Evolutionary conservation across 2,888 invertebrate genomes (phyloP), one percentile per base, ranked within the genome.

Genomic region (Hipparchia semele): DNA sequence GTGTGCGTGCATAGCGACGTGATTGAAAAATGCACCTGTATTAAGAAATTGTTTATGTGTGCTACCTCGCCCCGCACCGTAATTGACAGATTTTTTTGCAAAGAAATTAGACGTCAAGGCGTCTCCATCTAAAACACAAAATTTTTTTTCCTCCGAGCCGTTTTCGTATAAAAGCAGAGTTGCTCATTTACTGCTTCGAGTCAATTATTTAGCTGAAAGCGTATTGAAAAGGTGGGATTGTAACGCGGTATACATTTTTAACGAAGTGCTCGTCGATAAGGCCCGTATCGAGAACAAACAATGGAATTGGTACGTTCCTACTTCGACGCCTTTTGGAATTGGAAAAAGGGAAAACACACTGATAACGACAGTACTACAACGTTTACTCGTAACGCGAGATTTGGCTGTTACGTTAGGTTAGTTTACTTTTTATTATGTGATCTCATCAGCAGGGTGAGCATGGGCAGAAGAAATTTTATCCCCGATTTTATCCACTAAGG

Each of bases 251-350:
- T 74, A 72, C 74, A 75, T 75, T 75, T 75, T 74, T 75, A 75
- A 75, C 72, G 72, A 75, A 75, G 58, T 68, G 68, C 70, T 70
- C 70, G 72, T 74, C 68, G 76, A 76, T 76, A 76, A 74, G 74
- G 73, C 76, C 75, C 74, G 73, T 75, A 76, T 76, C 73, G 73
- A 62, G 68, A 69, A 54, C 76, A 75, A 75, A 76, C 75, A 76
- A 75, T 75, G 71, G 33, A 71, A 73, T 62, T 67, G 71, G 64
- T 68, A 72, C 70, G 66, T 67, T 67, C 70, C 51, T 58, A 56
- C 45, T 62, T 51, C 68, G 56, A 13, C 49, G 64, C 68, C 68
- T 72, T 68, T 68, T 64, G 54, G 61, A 72, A 68, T 68, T 62
- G 60, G 65, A 68, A 72, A 72, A 67, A 68, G 62, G 49, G 62